phyloP scores from a whole-genome alignment of 2,113 vertebrate species.

The Brienomyrus longianalis region DNA sequence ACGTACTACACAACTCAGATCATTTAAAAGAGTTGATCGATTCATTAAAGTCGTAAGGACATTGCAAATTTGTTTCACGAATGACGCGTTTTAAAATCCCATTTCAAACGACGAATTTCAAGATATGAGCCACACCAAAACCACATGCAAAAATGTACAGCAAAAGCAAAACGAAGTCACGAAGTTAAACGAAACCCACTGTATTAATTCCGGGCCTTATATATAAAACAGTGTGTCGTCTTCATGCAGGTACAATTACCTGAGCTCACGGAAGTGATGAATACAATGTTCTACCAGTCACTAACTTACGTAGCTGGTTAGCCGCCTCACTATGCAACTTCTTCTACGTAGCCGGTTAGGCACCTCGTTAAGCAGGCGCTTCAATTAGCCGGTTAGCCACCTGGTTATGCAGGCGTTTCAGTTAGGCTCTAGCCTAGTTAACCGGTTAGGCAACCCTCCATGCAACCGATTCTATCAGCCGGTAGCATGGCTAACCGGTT shows the following conservation, averaged over 20 bases:
- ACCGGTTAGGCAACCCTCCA: neutral
- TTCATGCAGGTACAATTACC: neutral
- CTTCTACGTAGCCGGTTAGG: neutral
- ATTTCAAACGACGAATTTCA: neutral
- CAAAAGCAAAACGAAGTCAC: neutral
- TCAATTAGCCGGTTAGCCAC: neutral
- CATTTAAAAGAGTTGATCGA: neutral
- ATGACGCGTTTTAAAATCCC: neutral
- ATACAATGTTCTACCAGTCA: neutral
- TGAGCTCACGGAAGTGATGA: neutral
- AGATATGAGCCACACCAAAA: neutral
- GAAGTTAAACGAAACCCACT: neutral
- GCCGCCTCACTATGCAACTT: too few species aligned
- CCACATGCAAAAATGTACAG: neutral
- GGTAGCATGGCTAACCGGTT: neutral
- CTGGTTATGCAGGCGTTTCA: neutral
- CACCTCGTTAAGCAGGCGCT: neutral
- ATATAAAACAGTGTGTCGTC: neutral
- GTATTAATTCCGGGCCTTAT: neutral
- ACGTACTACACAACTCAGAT: neutral
- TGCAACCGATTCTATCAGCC: too few species aligned
- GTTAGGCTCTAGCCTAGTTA: neutral
- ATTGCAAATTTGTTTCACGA: neutral
- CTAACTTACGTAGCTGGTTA: neutral
- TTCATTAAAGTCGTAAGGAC: neutral